Evolutionary conservation across 2,113 vertebrate species (phyloP), one percentile per base, ranked within the genome.

Genomic region (Protomyctophum bolini): DNA sequence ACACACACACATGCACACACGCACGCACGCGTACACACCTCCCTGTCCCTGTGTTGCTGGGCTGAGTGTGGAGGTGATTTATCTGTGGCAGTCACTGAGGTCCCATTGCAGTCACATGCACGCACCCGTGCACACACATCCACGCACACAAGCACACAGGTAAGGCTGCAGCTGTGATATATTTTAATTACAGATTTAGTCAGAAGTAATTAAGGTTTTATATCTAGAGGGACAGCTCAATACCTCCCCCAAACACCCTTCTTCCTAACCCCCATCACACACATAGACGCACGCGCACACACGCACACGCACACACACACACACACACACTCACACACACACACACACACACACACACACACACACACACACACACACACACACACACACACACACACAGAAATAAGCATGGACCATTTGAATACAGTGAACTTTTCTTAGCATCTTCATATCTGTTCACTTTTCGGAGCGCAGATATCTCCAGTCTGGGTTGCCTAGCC

Each of bases 161-260:
- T 95, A 94, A 91, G 88, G 89, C 87, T 95, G 85, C 90, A 92
- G 89, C 84, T 88, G 91, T 93, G 92, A 96, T 96, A 93, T 93
- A 95, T 97, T 97, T 97, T 96, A 96, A 97, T 97, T 97, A 96
- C 91, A 94, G 91, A 94, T 95, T 95, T 95, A 96, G 94, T 95
- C 93, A 94, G 91, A 95, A 94, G 92, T 95, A 96, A 95, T 97
- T 97, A 96, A 93, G 89, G 86, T 91, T 95, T 93, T 91, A 94
- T 94, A 87, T 95, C 93, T 91, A 77, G 87, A 87, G 90, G 88
- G 91, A 89, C 75, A 82, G 73, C 83, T 91, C 85, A 86, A 82
- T 90, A 73, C 76, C 58, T 79, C 73, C 63, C 80, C 75, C 66
- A 41, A 41, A 41, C 33, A 41, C 33, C 33, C 33, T 41, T 41